A percentile compares a stretch with the other conserved stretches of the same genome.
phyloP scores from a whole-genome alignment of 2,888 invertebrate species.

The Watsonalla cultraria region DNA sequence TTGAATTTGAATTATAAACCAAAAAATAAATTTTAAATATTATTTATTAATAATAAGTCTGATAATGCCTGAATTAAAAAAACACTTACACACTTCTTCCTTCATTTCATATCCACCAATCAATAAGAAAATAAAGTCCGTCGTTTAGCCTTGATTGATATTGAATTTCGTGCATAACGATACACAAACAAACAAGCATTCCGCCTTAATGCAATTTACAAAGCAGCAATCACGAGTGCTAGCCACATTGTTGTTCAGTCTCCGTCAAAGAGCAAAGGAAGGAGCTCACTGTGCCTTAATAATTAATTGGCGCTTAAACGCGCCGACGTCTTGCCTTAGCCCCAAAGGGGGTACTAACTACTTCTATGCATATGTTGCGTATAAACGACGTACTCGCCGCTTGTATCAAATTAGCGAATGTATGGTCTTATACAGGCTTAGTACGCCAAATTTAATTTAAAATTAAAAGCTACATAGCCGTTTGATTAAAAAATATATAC shows the following conservation, averaged over 20 bases:
- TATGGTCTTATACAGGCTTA: too few species aligned
- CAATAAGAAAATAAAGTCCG: too few species aligned
- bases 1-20: too few species aligned
- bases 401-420: conserved; percentile 30
- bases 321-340: conserved; percentile 65
- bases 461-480: too few species aligned
- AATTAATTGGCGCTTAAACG: conserved; percentile 76
- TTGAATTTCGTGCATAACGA: neutral
- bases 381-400: conserved; percentile 40
- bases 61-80: too few species aligned
- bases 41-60: too few species aligned
- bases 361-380: conserved; percentile 55
- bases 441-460: too few species aligned
- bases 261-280: conserved; percentile 74
- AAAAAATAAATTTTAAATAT: too few species aligned
- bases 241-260: conserved; percentile 72
- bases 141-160: neutral
- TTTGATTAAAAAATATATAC: too few species aligned
- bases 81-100: too few species aligned
- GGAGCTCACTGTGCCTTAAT: conserved; percentile 66
- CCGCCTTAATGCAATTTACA: conserved; percentile 66
- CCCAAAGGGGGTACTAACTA: conserved; percentile 58
- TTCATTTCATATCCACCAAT: too few species aligned
- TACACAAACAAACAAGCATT: conserved; percentile 37
- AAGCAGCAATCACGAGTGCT: conserved; percentile 69